Evolutionary conservation across 2,888 invertebrate genomes (phyloP), one percentile per base, ranked within the genome.

Genomic region (Pandemis corylana): DNA sequence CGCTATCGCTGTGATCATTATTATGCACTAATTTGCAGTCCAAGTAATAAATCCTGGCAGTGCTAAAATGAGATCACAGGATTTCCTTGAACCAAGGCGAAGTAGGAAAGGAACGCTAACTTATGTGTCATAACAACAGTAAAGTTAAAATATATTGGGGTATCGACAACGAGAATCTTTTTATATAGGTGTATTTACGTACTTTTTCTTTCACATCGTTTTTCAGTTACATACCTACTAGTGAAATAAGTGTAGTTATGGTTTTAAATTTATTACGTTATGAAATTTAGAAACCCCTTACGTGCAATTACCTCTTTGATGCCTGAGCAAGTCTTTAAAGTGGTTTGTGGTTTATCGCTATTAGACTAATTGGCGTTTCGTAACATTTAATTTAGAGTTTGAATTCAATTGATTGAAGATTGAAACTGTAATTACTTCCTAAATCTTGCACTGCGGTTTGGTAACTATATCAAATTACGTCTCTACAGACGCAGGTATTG

Each of bases 51-150:
- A 80, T 77, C 77, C 77, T 68, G 75, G 71, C 69, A 64, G 71
- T 75, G 77, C 82, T 83, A 84, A 83, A 85, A 83, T 83, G 82
- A 83, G 81, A 82, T 80, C 80, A 79, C 70, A 78, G 77, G 78
- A 83, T 84, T 84, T 83, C 80, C 86, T 85, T 87, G 83, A 83
- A 81, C 72, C 62, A 13, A 64, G 56, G 59, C 46, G 6, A 12
- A 68, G 53, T 44, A 62, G 41, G 59, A 62, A 13, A 62, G 13
- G 62, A n/a, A 41, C 62, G 62, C 41, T 41, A 41, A 28, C 59
- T 28, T 28, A 59, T 53, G 5, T 68, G 41, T 68, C 36, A 42
- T 59, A 59, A 28, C 59, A 12, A 59, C 0, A 2, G 12, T 4
- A 28, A 28, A 9, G 20, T 56, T 56, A 20, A 56, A 20, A 28